These are phyloP conservation scores for Plutella xylostella DNA, from an alignment of 2,888 invertebrate species.

Conservation along the genomic window DNA sequence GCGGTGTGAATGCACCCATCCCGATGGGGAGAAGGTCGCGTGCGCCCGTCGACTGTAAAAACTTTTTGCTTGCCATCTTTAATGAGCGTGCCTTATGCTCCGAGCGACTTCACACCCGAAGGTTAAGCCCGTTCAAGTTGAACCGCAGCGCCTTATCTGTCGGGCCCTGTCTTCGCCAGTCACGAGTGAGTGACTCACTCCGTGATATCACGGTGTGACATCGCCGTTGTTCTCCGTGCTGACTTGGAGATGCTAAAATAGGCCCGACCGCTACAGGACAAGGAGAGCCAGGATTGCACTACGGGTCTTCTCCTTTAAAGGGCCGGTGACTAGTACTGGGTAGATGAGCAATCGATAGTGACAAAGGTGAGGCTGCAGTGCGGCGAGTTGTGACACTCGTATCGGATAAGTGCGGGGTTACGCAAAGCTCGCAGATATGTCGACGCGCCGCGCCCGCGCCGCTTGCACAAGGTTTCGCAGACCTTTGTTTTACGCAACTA, in stretches of 20 bases:
- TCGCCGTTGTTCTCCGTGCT: constrained; percentile 18
- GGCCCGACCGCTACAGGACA: too few relatives aligned
- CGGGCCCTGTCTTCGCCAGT: constrained; percentile 32
- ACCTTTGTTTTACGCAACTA: constrained; percentile 70
- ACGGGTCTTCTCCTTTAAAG: background rate
- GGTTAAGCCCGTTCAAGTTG: constrained; percentile 49
- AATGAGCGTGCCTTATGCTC: constrained; percentile 43
- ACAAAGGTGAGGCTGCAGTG: constrained; percentile 42
- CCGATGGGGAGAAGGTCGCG: constrained; percentile 36
- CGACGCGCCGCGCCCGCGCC: constrained; percentile 43
- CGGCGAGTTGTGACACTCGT: constrained; percentile 52
- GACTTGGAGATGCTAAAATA: constrained; percentile 13
- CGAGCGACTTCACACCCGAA: constrained; percentile 30
- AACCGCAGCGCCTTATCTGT: constrained; percentile 24
- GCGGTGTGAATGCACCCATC: constrained; percentile 44
- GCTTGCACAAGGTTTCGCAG: constrained; percentile 69
- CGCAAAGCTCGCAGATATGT: constrained; percentile 70
- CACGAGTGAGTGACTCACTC: constrained; percentile 44
- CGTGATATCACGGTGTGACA: constrained; percentile 52
- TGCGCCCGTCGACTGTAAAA: constrained; percentile 35
- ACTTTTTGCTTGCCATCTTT: constrained; percentile 39
- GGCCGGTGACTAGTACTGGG: background rate
- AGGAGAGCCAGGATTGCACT: constrained; percentile 14
- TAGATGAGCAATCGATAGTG: constrained; percentile 15
- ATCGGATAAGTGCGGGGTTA: constrained; percentile 65